A percentile compares a stretch with the other conserved stretches of the same genome.
These are phyloP conservation scores for Sandelia bainsii DNA, from an alignment of 2,797 vertebrate genomes.

Conservation along the genomic window DNA sequence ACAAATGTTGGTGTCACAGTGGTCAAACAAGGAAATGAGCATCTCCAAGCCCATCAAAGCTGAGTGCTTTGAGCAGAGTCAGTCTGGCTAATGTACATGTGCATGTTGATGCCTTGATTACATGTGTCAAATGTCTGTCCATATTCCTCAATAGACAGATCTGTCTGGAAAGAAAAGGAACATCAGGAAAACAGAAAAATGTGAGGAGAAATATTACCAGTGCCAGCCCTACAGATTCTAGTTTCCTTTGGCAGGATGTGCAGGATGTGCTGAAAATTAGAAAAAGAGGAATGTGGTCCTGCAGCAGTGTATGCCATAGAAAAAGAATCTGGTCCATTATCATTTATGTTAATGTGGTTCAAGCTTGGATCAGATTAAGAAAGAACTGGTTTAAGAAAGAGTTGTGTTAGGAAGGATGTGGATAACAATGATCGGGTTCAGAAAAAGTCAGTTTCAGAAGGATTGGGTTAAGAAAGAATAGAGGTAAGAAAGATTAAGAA, in stretches of 20 bases:
- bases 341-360: too few species aligned
- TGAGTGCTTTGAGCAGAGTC: conserved; percentile 76
- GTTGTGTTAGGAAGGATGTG: too few species aligned
- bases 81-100: conserved; percentile 68
- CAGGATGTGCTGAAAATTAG: too few species aligned
- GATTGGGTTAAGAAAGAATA: too few species aligned
- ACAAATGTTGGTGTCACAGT: conserved; percentile 75
- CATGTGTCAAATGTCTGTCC: conserved; percentile 71
- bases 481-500: too few species aligned
- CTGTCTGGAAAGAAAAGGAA: conserved; percentile 38
- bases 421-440: too few species aligned
- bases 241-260: neutral
- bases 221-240: neutral
- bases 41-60: conserved; percentile 65
- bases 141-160: conserved; percentile 45
- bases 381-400: too few species aligned
- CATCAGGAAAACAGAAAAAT: conserved; percentile 10
- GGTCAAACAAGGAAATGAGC: conserved; percentile 79
- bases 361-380: neutral
- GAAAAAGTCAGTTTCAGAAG: too few species aligned
- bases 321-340: too few species aligned
- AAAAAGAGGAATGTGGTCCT: too few species aligned
- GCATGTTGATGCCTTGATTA: conserved; percentile 84
- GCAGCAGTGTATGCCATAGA: too few species aligned
- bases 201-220: neutral